Evolutionary conservation across 2,888 invertebrate genomes (phyloP).

Genomic region (Chrysina gloriosa): DNA sequence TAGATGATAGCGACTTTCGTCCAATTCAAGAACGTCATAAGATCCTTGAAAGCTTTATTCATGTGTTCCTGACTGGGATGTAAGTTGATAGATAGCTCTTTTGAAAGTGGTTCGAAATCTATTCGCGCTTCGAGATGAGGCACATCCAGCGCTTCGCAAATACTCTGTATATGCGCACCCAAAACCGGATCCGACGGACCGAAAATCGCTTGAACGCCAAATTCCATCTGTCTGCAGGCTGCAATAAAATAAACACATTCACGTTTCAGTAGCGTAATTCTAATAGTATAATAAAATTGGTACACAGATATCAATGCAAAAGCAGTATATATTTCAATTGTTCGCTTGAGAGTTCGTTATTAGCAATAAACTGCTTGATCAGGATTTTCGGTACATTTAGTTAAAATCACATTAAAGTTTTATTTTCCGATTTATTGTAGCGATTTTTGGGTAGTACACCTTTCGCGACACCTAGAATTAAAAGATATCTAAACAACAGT

Average conservation of each 20-base stretch:
- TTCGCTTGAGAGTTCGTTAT: background rate
- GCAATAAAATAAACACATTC: constrained; percentile 50
- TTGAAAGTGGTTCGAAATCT: constrained; percentile 73
- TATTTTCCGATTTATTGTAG: background rate
- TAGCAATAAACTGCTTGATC: background rate
- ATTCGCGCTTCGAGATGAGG: constrained; percentile 86
- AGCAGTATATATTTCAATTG: constrained; percentile 13
- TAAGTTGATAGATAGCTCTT: constrained; percentile 87
- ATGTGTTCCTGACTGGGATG: constrained; percentile 87
- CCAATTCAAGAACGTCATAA: constrained; percentile 86
- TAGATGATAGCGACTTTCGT: constrained; percentile 83
- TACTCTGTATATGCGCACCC: constrained; percentile 86
- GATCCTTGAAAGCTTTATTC: constrained; percentile 85
- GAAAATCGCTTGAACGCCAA: constrained; percentile 88
- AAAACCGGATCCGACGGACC: constrained; percentile 87
- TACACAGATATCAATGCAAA: constrained; percentile 6
- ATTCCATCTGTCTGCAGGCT: constrained; percentile 86
- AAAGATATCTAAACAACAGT: no score
- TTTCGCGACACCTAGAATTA: no score
- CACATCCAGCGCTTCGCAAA: constrained; percentile 89
- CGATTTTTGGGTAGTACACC: background rate
- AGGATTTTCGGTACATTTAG: constrained; percentile 28
- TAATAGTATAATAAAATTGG: constrained; percentile 15
- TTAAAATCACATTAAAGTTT: constrained; percentile 5
- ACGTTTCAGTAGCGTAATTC: constrained; percentile 5